phyloP scores from a whole-genome alignment of 2,113 vertebrate species.

The Microtus oregoni region DNA sequence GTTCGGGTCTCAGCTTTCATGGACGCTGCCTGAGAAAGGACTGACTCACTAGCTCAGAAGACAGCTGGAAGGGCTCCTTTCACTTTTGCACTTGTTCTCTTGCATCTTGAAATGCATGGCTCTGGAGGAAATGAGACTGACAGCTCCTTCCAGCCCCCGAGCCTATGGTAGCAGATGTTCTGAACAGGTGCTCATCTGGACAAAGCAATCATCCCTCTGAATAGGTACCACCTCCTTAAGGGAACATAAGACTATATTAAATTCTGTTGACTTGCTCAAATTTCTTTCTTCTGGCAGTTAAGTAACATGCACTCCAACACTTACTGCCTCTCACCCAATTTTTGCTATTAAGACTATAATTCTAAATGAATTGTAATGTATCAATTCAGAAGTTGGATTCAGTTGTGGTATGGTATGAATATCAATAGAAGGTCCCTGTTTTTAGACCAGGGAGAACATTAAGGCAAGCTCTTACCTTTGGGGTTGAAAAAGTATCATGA shows the following conservation, averaged over 20 bases:
- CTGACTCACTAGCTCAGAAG: neutral
- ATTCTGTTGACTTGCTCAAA: neutral
- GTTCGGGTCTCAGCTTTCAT: too few relatives aligned
- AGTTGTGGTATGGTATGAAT: neutral
- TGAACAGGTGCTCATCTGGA: neutral
- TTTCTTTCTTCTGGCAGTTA: slow-evolving; percentile 18
- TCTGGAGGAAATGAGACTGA: neutral
- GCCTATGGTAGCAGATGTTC: neutral
- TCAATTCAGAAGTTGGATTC: slow-evolving; percentile 19
- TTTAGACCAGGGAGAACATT: neutral
- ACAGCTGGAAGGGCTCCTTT: neutral
- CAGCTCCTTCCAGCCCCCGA: neutral
- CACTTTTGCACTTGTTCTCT: neutral
- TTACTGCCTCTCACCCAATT: neutral
- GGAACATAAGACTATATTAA: neutral
- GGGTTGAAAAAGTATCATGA: neutral
- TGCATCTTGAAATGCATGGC: neutral
- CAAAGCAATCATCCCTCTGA: neutral
- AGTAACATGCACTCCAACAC: neutral
- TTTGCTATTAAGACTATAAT: neutral
- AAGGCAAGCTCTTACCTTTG: neutral
- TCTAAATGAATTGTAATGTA: neutral
- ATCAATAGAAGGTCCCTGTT: slow-evolving; percentile 33
- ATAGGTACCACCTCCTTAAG: neutral
- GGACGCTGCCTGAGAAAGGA: neutral